phyloP scores from a whole-genome alignment of 2,797 vertebrate genomes.

The Peromyscus nudipes region DNA sequence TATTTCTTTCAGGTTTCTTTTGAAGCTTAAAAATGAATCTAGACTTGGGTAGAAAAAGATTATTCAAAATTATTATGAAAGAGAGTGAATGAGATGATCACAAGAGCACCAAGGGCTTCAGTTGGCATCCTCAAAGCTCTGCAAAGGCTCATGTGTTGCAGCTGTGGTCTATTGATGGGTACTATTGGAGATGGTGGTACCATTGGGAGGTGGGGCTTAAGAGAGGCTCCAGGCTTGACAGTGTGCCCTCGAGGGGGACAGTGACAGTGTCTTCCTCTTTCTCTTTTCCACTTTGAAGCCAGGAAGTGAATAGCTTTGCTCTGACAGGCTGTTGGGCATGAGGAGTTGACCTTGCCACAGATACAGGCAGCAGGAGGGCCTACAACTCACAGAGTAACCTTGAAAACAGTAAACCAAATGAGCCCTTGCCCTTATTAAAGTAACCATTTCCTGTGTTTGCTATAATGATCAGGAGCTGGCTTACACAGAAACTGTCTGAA shows the following conservation, averaged over 20 bases:
- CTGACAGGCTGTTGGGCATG: not conserved
- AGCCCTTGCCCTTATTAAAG: not conserved
- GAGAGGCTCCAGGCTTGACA: too few relatives aligned
- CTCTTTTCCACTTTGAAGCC: not conserved
- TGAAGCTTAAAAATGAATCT: not conserved
- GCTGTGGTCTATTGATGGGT: not conserved
- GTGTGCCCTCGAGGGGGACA: rapidly evolving
- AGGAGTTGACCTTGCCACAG: too few relatives aligned
- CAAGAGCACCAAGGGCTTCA: too few relatives aligned
- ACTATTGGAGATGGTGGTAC: not conserved
- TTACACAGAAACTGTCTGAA: not conserved
- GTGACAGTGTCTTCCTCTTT: not conserved
- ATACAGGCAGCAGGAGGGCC: too few relatives aligned
- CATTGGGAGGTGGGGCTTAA: too few relatives aligned
- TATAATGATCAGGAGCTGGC: not conserved
- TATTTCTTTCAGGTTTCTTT: not conserved
- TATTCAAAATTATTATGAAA: not conserved
- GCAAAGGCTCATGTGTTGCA: not conserved
- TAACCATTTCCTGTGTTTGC: not conserved
- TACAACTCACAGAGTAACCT: not conserved
- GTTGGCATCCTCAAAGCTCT: not conserved
- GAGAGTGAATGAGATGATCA: not conserved
- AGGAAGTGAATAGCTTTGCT: too few relatives aligned
- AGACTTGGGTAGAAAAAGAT: not conserved
- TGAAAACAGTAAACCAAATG: not conserved